Evolutionary conservation across 2,113 vertebrate species (phyloP), one percentile per base, ranked within the genome.

Genomic region (Entosphenus tridentatus): DNA sequence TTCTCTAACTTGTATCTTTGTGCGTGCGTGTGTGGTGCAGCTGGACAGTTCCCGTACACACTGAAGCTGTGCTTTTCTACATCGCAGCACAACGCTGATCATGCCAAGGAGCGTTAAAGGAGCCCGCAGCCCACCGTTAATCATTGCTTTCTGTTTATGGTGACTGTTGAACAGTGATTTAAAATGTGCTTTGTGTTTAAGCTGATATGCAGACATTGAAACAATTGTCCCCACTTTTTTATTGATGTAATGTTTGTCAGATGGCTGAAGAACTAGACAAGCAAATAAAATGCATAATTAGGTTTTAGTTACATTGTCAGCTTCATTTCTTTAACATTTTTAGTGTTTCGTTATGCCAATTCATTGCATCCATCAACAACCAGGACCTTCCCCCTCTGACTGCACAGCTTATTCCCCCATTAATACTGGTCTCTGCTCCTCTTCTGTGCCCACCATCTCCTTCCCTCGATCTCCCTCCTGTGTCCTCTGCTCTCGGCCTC

Each of bases 51-150:
- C 73, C 88, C 88, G 0, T 91, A 88, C 75, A 91, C 88, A 65
- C 82, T 92, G 74, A 93, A 93, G 75, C 75, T 93, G 78, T 93
- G 88, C 77, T 91, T 91, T 80, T 93, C 87, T 18, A 89, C 88
- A 0, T 84, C 87, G 57, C 87, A 93, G 75, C 85, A 89, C 62
- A 65, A n/a, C 18, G 62, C n/a, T 65, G n/a, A 65, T 8, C 62
- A 65, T 11, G 62, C 18, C 18, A 9, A 8, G 62, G 21, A 65
- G n/a, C n/a, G 21, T 16, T 65, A 65, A 21, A 21, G n/a, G 21
- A 16, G n/a, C n/a, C 18, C 18, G 8, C n/a, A 16, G n/a, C 18
- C 9, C 8, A 65, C 9, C 62, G 62, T 65, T 16, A 65, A 16
- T 9, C n/a, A 11, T 65, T 8, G n/a, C 18, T 65, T 65, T 11